These are phyloP conservation scores for Alosa sapidissima DNA, from an alignment of 2,797 vertebrate genomes.

Conservation along the genomic window DNA sequence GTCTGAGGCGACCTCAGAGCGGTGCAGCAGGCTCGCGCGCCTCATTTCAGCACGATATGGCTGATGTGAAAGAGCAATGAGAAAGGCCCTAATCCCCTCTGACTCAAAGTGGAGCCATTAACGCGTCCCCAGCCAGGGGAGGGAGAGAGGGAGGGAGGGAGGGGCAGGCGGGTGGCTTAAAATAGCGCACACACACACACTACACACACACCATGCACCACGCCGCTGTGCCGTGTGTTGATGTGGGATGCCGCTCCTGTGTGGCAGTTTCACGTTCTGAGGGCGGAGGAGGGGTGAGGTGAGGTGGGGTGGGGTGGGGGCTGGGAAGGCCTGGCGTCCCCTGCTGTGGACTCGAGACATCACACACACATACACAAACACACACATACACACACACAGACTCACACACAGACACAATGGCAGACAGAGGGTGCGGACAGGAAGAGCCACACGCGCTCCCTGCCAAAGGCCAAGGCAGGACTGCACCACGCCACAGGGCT, in stretches of 20 bases:
- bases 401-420: too few species aligned
- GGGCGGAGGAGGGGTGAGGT: not conserved
- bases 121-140: slow-evolving; percentile 17
- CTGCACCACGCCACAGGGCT: not conserved
- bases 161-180: slow-evolving; percentile 42
- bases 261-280: slow-evolving; percentile 46
- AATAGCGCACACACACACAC: slow-evolving; percentile 56
- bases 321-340: not conserved
- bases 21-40: not conserved
- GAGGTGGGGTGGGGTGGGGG: too few species aligned
- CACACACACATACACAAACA: not conserved
- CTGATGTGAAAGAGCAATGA: slow-evolving; percentile 8
- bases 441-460: not conserved
- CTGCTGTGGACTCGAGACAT: slow-evolving; percentile 36
- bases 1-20: not conserved
- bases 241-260: slow-evolving; percentile 45
- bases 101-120: slow-evolving; percentile 36
- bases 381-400: too few species aligned
- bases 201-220: not conserved
- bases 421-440: not conserved
- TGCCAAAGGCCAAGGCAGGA: slow-evolving; percentile 17
- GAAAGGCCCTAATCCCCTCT: slow-evolving; percentile 27
- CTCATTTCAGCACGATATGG: not conserved
- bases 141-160: slow-evolving; percentile 9
- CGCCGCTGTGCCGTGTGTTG: not conserved